Evolutionary conservation across 2,797 vertebrate genomes (phyloP), one percentile per base, ranked within the genome.

Genomic region (Lacerta bilineata): DNA sequence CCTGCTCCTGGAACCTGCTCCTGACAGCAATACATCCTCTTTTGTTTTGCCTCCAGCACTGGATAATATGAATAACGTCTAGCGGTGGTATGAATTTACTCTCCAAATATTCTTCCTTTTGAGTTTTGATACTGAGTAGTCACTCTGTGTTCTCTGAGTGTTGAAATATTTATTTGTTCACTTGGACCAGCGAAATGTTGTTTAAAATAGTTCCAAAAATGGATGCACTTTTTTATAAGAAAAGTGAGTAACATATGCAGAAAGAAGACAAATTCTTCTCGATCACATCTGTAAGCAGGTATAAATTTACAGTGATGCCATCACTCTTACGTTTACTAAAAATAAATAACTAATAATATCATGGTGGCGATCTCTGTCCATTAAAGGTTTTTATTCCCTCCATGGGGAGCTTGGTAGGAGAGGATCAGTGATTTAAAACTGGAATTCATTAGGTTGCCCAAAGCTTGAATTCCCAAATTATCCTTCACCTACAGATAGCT

Each of bases 381-480:
- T 84, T 87, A 39, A 75, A 81, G 3, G 81, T 82, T 27, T 72
- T 81, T 76, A 29, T 81, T 25, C 9, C 74, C 59, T 85, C 84
- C 29, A 46, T 66, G 76, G 41, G 71, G 20, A 17, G 76, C 61
- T 18, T 7, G 61, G 61, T 7, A 64, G 61, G 61, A 55, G 50
- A 55, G 36, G 27, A 8, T 50, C 6, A 66, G n/a, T 15, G 1
- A 55, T 77, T 25, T 77, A 85, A 50, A 69, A 92, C 66, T 88
- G 29, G 85, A 82, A 36, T 88, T 36, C 10, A 61, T 88, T 83
- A 29, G 82, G 1, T 46, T 77, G 78, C 75, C 17, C 59, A 84
- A 88, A 13, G 10, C 3, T 69, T 83, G 72, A 0, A 23, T 46
- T 91, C 0, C 36, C 10, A 88, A 86, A 83, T 76, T 91, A 90